phyloP scores from a whole-genome alignment of 1,140 invertebrate species.

The Ceratosolen fusciceps region DNA sequence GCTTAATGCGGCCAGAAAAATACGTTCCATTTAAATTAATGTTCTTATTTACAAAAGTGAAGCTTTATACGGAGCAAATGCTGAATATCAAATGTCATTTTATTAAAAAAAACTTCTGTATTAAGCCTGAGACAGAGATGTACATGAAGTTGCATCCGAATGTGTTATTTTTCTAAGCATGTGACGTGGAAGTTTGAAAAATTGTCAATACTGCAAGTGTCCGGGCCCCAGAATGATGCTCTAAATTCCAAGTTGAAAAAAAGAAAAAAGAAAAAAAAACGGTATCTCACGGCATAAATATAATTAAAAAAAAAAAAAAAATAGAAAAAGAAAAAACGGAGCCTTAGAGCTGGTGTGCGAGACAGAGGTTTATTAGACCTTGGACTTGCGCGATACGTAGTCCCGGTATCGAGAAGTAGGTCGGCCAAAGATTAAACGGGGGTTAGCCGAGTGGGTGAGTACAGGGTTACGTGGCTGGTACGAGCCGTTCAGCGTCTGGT shows the following conservation, averaged over 20 bases:
- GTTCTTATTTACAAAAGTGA: too few relatives aligned
- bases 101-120: too few relatives aligned
- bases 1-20: too few relatives aligned
- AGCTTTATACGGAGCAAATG: too few relatives aligned
- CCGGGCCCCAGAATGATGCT: neutral
- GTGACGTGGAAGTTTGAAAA: neutral
- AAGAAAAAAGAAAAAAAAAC: too few relatives aligned
- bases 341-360: neutral
- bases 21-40: too few relatives aligned
- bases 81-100: too few relatives aligned
- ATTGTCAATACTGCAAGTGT: neutral
- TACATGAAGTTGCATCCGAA: neutral
- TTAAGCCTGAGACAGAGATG: neutral
- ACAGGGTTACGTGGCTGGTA: conserved; percentile 2
- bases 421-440: neutral
- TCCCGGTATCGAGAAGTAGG: neutral
- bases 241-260: conserved; percentile 13
- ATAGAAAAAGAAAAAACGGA: neutral
- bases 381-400: neutral
- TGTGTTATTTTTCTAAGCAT: conserved; percentile 7
- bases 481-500: neutral
- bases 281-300: too few relatives aligned
- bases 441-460: neutral
- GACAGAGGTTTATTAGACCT: neutral
- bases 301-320: neutral